Base-by-base conservation (phyloP, 2,888 invertebrate genomes). In the Asteroscopus sphinx region DNA sequence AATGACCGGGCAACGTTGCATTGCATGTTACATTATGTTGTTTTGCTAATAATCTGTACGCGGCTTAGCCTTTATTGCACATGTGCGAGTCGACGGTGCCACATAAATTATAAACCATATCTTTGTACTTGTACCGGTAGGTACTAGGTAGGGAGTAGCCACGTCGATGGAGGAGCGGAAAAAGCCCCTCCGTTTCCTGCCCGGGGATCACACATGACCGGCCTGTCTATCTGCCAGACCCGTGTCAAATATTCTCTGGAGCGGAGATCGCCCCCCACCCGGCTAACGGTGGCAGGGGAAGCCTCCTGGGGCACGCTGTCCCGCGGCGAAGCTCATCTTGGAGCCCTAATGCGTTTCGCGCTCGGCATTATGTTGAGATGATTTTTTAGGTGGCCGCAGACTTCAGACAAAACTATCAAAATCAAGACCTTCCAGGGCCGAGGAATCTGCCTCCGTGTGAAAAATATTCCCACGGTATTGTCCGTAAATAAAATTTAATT, bases 191-290 rank as follows among this genome's bases (percentile, higher is more conserved):
- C 88, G 88, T 88, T 94, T 93, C 92, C 93, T 91, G 91, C 85
- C 88, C 86, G 89, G 90, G 91, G 92, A 93, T 93, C 94, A 94
- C 94, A 94, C 94, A 94, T 93, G 94, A 93, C 94, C 93, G 93
- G 91, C 87, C 92, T 93, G 94, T 94, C 94, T 93, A 93, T 94
- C 94, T 93, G 94, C 94, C 94, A 93, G 93, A 94, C 94, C 94
- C 94, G 91, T 94, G 93, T 94, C 94, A 94, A 94, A 94, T 94
- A 94, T 93, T 91, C 94, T 93, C 93, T 93, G 91, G 91, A 94
- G 94, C 94, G 94, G 90, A 92, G 91, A 88, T 91, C 90, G 88
- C 91, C 92, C 85, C 89, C 89, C 80, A 79, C 85, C 82, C 81
- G 48, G 81, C 80, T 81, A 82, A 79, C 68, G 79, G 85, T 87